phyloP scores from a whole-genome alignment of 2,113 vertebrate genomes.

The Forbesichthys papilliferus region DNA sequence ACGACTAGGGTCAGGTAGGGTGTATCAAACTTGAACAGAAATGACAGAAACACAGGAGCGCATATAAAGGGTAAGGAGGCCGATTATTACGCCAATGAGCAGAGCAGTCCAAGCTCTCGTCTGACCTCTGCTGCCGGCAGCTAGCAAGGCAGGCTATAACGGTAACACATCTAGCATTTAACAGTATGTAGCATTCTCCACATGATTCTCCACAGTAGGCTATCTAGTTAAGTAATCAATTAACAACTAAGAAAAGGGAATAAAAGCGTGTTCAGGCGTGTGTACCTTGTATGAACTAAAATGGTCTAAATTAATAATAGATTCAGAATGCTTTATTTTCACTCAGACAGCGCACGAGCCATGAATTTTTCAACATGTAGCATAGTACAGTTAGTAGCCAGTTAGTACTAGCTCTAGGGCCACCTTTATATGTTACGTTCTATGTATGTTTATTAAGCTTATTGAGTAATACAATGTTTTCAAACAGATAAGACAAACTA shows the following conservation, averaged over 20 bases:
- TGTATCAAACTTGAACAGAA: no score
- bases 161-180: no score
- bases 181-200: not conserved
- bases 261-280: not conserved
- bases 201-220: not conserved
- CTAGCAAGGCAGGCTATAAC: no score
- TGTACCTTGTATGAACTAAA: conserved; percentile 6
- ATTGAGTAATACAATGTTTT: not conserved
- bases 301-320: conserved; percentile 51
- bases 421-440: not conserved
- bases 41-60: no score
- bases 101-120: no score
- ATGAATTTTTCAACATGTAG: conserved; percentile 51
- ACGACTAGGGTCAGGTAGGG: no score
- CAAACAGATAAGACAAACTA: not conserved
- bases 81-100: not conserved
- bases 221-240: not conserved
- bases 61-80: no score
- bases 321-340: conserved; percentile 37
- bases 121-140: no score
- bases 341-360: conserved; percentile 10
- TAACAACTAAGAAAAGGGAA: not conserved
- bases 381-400: not conserved
- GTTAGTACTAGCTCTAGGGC: not conserved
- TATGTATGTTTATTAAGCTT: no score